phyloP scores from a whole-genome alignment of 1,140 invertebrate genomes.

The Drosophila parvula region DNA sequence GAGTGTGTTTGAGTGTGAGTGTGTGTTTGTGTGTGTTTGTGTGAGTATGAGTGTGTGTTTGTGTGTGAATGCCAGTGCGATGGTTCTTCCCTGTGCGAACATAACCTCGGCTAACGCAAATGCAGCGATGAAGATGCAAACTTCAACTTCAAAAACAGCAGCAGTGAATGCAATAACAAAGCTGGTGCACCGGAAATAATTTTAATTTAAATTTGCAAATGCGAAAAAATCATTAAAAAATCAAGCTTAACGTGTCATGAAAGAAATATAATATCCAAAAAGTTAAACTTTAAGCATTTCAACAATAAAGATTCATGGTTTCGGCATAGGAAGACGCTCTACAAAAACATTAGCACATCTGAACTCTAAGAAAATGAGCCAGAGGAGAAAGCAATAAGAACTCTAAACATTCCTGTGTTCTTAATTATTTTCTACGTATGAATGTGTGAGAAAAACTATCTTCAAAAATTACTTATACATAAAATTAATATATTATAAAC shows the following conservation, averaged over 20 bases:
- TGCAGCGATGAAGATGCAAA: conserved; percentile 61
- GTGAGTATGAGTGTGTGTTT: conserved; percentile 1
- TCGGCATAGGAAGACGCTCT: background rate
- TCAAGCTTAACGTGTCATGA: background rate
- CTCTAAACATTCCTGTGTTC: too few species aligned
- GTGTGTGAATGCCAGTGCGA: conserved; percentile 29
- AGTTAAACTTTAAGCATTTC: background rate
- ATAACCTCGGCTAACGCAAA: conserved; percentile 70
- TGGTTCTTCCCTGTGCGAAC: conserved; percentile 29
- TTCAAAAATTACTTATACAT: background rate
- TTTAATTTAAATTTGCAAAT: background rate
- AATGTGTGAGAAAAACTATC: background rate
- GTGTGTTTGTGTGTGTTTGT: background rate
- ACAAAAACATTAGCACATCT: background rate
- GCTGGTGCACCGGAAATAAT: conserved; percentile 9
- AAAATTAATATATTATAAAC: background rate
- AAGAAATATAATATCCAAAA: background rate
- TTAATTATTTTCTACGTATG: too few species aligned
- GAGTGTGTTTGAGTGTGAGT: background rate
- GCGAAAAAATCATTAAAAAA: background rate
- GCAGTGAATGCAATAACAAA: conserved; percentile 32
- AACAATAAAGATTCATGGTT: fast-evolving
- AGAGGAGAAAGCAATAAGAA: background rate
- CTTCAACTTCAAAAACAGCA: conserved; percentile 69
- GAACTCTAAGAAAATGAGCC: background rate